These are phyloP conservation scores for Polyploca ridens DNA, from an alignment of 2,888 invertebrate genomes.

Conservation along the genomic window DNA sequence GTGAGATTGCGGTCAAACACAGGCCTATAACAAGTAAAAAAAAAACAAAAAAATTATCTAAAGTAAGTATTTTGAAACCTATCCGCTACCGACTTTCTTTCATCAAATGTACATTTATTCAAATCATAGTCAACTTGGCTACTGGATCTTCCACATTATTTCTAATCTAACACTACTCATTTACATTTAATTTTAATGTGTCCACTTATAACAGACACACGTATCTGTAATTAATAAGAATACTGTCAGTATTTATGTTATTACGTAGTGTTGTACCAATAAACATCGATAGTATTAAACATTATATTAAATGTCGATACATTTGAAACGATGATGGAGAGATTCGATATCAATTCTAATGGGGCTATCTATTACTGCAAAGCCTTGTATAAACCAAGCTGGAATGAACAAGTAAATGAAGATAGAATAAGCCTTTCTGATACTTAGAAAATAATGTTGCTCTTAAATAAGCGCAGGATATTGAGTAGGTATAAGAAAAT, in stretches of 20 bases:
- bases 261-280: not conserved
- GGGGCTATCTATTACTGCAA: conserved; percentile 3
- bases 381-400: not conserved
- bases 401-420: not conserved
- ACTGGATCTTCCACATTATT: not conserved
- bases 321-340: not conserved
- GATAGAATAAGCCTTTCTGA: not conserved
- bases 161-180: not conserved
- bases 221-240: conserved; percentile 16
- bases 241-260: conserved; percentile 13
- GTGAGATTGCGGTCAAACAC: too few relatives aligned
- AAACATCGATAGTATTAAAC: not conserved
- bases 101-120: not conserved
- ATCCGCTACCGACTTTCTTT: too few relatives aligned
- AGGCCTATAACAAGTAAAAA: too few relatives aligned
- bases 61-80: too few relatives aligned
- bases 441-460: not conserved
- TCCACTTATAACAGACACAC: conserved; percentile 11
- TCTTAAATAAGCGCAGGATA: not conserved
- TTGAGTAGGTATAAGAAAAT: too few relatives aligned
- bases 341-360: not conserved
- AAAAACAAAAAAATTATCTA: too few relatives aligned
- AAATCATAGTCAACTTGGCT: not conserved
- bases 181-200: conserved; percentile 7
- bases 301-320: conserved; percentile 4